phyloP scores from a whole-genome alignment of 2,888 invertebrate species.

The Cyclophora albipunctata region DNA sequence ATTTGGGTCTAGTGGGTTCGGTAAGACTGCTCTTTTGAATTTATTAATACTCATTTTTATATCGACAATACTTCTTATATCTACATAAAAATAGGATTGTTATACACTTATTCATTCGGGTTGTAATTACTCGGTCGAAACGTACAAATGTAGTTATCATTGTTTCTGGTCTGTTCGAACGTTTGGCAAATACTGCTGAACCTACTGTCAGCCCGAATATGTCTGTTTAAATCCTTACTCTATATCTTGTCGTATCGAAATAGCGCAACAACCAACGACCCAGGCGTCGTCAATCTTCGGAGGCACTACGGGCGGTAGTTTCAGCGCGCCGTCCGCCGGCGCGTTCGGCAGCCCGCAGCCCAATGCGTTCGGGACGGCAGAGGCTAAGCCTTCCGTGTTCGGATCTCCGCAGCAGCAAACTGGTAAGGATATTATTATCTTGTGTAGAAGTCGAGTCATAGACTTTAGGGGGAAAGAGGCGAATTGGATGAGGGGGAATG shows the following conservation, averaged over 20 bases:
- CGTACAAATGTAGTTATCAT: too few species aligned
- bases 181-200: too few species aligned
- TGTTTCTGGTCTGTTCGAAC: too few species aligned
- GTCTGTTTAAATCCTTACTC: too few species aligned
- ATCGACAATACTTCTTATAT: too few species aligned
- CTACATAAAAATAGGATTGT: too few species aligned
- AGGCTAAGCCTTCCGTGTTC: slow-evolving; percentile 43
- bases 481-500: too few species aligned
- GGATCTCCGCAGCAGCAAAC: slow-evolving; percentile 51
- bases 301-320: slow-evolving; percentile 46
- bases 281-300: slow-evolving; percentile 57
- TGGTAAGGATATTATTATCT: slow-evolving; percentile 21
- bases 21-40: slow-evolving; percentile 24
- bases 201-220: too few species aligned
- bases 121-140: too few species aligned
- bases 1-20: slow-evolving; percentile 55
- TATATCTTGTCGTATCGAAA: not conserved
- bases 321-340: slow-evolving; percentile 42
- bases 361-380: slow-evolving; percentile 31
- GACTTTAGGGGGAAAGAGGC: too few species aligned
- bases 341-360: slow-evolving; percentile 43
- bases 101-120: too few species aligned
- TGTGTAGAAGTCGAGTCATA: not conserved
- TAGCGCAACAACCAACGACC: slow-evolving; percentile 54
- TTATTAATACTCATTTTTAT: too few species aligned